phyloP scores from a whole-genome alignment of 2,888 invertebrate genomes.

The Temnothorax unifasciatus region DNA sequence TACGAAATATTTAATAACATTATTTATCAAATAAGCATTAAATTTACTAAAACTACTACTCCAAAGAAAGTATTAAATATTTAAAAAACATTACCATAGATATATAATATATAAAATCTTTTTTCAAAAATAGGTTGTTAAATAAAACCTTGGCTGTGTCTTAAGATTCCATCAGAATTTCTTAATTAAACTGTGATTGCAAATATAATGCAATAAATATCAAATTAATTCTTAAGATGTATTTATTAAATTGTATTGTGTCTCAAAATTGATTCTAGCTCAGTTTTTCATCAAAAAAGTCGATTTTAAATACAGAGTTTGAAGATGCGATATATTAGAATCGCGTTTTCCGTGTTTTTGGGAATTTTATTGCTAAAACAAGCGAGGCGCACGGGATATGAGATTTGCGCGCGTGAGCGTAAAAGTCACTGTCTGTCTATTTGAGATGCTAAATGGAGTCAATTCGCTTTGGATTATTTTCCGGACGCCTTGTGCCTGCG shows the following conservation, averaged over 20 bases:
- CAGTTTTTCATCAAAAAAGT: background rate
- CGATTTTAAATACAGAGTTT: background rate
- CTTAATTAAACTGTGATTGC: background rate
- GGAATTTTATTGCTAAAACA: slow-evolving; percentile 2
- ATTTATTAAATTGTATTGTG: background rate
- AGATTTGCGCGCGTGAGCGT: slow-evolving; percentile 58
- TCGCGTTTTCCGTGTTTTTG: background rate
- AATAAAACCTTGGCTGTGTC: background rate
- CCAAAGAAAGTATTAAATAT: too few species aligned
- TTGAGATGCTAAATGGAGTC: slow-evolving; percentile 38
- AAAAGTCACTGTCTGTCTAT: slow-evolving; percentile 47
- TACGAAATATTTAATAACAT: background rate
- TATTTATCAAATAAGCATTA: too few species aligned
- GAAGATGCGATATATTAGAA: slow-evolving; percentile 2
- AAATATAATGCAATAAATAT: background rate
- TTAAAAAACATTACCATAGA: too few species aligned
- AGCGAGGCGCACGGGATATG: slow-evolving; percentile 61
- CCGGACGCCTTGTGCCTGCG: slow-evolving; percentile 61
- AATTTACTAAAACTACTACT: too few species aligned
- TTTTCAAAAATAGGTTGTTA: background rate
- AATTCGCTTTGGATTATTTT: slow-evolving; percentile 74
- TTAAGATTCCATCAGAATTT: too few species aligned
- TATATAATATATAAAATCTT: too few species aligned
- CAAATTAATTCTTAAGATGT: background rate
- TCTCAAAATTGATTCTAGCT: background rate